Evolutionary conservation across 2,888 invertebrate species (phyloP).

Genomic region (Myopa tessellatipennis): DNA sequence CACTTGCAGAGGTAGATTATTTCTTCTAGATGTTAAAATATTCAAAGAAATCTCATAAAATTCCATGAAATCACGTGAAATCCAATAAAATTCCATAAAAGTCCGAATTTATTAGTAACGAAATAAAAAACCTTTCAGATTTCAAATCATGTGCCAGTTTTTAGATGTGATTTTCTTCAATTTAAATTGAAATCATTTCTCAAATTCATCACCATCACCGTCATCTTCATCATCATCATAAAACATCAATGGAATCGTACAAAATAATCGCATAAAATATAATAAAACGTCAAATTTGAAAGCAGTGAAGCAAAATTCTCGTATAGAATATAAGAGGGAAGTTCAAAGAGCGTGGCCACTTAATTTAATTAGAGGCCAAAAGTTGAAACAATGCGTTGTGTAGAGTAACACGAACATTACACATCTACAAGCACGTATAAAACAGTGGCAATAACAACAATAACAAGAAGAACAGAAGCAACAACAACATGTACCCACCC

Average conservation of each 20-base stretch:
- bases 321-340: not conserved
- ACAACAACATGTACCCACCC: not conserved
- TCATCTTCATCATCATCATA: not conserved
- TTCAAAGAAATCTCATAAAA: too few relatives aligned
- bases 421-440: too few relatives aligned
- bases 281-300: slow-evolving; percentile 6
- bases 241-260: not conserved
- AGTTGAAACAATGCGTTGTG: not conserved
- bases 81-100: too few relatives aligned
- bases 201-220: not conserved
- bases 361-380: slow-evolving; percentile 3
- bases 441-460: too few relatives aligned
- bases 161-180: too few relatives aligned
- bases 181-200: not conserved
- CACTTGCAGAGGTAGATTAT: too few relatives aligned
- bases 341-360: not conserved
- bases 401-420: too few relatives aligned
- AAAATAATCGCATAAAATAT: not conserved
- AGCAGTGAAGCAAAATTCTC: not conserved
- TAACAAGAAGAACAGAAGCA: not conserved
- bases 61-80: too few relatives aligned
- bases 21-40: too few relatives aligned
- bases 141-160: too few relatives aligned
- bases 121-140: too few relatives aligned
- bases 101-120: too few relatives aligned